Evolutionary conservation across 2,888 invertebrate genomes (phyloP).

Genomic region (Epinotia demarniana): DNA sequence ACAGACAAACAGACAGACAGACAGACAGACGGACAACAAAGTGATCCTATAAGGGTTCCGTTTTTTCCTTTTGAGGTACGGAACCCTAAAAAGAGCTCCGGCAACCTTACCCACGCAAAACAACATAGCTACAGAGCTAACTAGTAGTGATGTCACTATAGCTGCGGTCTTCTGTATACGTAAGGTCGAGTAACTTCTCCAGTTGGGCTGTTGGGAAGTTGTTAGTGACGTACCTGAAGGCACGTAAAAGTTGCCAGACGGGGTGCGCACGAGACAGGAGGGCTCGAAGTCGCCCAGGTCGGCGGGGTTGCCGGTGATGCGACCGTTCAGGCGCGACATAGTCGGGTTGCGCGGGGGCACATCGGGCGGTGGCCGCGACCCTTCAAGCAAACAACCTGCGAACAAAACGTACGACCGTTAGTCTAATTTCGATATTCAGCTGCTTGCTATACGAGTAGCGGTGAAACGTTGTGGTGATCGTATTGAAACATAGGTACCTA

Average conservation of each 20-base stretch:
- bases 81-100: too few relatives aligned
- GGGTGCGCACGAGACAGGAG: conserved; percentile 95
- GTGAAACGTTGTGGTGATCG: not conserved
- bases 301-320: conserved; percentile 92
- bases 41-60: too few relatives aligned
- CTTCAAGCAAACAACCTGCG: conserved; percentile 94
- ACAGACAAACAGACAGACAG: too few relatives aligned
- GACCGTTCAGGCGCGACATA: conserved; percentile 96
- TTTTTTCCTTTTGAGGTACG: too few relatives aligned
- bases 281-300: conserved; percentile 93
- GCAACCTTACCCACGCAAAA: too few relatives aligned
- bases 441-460: not conserved
- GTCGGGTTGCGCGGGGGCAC: conserved; percentile 94
- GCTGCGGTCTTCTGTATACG: too few relatives aligned
- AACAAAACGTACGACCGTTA: conserved; percentile 50
- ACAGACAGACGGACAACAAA: too few relatives aligned
- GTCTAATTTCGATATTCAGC: not conserved
- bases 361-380: conserved; percentile 93
- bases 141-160: not conserved
- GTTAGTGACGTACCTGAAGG: conserved; percentile 87
- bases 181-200: too few relatives aligned
- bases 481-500: not conserved
- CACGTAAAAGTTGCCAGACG: conserved; percentile 97
- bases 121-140: too few relatives aligned
- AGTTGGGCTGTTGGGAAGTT: too few relatives aligned